Percentiles rank a stretch among this genome's conserved stretches.
These are phyloP conservation scores for Clarias batrachus DNA, from an alignment of 2,113 vertebrate species.

Conservation along the genomic window DNA sequence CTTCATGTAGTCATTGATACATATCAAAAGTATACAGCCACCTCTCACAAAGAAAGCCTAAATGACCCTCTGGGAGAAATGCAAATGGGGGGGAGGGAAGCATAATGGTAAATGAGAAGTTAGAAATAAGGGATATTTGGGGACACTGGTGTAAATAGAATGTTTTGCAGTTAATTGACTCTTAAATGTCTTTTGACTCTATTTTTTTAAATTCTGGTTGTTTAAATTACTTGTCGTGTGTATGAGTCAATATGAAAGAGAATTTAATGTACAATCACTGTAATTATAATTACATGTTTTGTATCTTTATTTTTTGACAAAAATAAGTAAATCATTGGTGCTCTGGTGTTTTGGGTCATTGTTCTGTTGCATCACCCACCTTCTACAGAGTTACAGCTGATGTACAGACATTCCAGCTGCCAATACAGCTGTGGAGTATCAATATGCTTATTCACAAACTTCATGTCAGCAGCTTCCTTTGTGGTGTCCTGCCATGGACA, in stretches of 20 bases:
- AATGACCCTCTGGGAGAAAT: constrained; percentile 49
- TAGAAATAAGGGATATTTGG: not conserved
- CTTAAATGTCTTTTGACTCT: constrained; percentile 15
- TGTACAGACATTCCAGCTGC: no score
- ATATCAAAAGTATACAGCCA: constrained; percentile 60
- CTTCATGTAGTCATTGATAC: constrained; percentile 64
- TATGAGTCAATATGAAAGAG: not conserved
- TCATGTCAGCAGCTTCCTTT: no score
- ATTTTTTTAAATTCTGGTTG: not conserved
- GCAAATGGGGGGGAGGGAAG: constrained; percentile 1
- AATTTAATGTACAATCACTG: not conserved
- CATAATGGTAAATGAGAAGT: constrained; percentile 28
- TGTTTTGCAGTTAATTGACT: constrained; percentile 50
- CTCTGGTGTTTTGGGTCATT: no score
- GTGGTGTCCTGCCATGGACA: no score
- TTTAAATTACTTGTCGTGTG: not conserved
- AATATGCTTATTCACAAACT: no score
- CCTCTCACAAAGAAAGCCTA: constrained; percentile 21
- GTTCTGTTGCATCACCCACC: no score
- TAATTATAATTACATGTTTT: not conserved
- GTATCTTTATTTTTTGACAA: not conserved
- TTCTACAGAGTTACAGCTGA: no score
- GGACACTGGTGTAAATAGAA: constrained; percentile 28
- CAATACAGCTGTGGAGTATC: no score
- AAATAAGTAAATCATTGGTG: not conserved